Conservation (phyloP, 2,113 vertebrate species). For the Neolamprologus longior region DNA sequence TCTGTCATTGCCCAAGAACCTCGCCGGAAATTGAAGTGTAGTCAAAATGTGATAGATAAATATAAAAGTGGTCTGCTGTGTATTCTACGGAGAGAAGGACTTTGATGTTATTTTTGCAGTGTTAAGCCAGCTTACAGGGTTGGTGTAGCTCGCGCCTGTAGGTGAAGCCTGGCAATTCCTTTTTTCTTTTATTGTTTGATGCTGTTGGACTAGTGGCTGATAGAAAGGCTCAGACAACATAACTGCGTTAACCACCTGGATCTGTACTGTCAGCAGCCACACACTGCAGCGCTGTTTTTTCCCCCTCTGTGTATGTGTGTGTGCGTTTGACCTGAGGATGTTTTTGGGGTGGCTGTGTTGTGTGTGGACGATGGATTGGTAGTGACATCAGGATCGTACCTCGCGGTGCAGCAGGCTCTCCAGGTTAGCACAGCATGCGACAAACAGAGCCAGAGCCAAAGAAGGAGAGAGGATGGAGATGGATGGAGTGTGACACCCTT, state of each 20-base stretch:
- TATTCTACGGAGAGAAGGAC: conserved; percentile 29
- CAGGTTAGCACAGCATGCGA: conserved; percentile 25
- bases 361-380: conserved; percentile 40
- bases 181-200: conserved; percentile 26
- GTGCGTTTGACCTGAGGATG: conserved; percentile 33
- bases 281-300: background rate
- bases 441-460: conserved; percentile 5
- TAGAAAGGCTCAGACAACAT: conserved; percentile 44
- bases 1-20: conserved; percentile 30
- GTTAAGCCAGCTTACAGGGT: conserved; percentile 36
- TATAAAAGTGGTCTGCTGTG: conserved; percentile 20
- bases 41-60: conserved; percentile 50
- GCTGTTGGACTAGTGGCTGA: conserved; percentile 30
- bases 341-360: background rate
- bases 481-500: conserved; percentile 47
- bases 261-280: conserved; percentile 44
- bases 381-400: conserved; percentile 59
- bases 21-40: conserved; percentile 36
- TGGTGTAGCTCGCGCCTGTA: conserved; percentile 16
- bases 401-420: conserved; percentile 30
- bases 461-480: background rate
- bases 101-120: conserved; percentile 63
- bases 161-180: conserved; percentile 22
- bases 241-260: conserved; percentile 36
- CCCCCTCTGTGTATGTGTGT: background rate